Evolutionary conservation across 2,888 invertebrate species (phyloP), one percentile per base, ranked within the genome.

Genomic region (Pterostichus niger): DNA sequence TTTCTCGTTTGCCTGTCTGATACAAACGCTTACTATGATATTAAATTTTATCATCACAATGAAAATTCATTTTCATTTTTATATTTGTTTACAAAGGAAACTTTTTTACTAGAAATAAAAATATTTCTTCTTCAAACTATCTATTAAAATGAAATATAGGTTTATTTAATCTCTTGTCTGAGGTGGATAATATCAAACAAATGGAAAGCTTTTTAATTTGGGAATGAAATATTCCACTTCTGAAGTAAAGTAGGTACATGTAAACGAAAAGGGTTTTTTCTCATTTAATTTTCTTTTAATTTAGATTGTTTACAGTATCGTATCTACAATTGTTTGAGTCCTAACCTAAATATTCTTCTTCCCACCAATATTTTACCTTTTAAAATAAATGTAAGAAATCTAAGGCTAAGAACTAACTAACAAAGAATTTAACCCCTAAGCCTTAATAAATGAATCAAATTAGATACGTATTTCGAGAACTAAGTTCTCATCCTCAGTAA

Each of bases 81-180:
- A 64, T 64, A 64, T 64, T 64, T 64, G 64, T 64, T 64, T 64
- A 64, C 64, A 64, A 64, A 64, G 64, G 64, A 33, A n/a, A 64
- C 4, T 64, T 24, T 59, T 61, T 64, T 64, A n/a, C 33, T 33
- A 13, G 64, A 35, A 64, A 64, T 64, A 64, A 64, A 61, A 64
- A 64, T 64, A 64, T 33, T 13, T 31, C 35, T 33, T n/a, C 64
- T 64, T 64, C 35, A 64, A 64, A 64, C 35, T 64, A 64, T 64
- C 13, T 64, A 35, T 35, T 64, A 35, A 13, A 64, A 59, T 59
- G 59, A 59, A 64, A 35, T 64, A 33, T 64, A 64, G 11, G 35
- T 64, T 64, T 64, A 35, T 64, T 64, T 64, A 64, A 64, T 64
- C 64, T 40, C 6, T 35, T 61, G n/a, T 35, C 61, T 33, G 35